Conservation (phyloP, 2,113 vertebrate species). For the Capricornis sumatraensis region DNA sequence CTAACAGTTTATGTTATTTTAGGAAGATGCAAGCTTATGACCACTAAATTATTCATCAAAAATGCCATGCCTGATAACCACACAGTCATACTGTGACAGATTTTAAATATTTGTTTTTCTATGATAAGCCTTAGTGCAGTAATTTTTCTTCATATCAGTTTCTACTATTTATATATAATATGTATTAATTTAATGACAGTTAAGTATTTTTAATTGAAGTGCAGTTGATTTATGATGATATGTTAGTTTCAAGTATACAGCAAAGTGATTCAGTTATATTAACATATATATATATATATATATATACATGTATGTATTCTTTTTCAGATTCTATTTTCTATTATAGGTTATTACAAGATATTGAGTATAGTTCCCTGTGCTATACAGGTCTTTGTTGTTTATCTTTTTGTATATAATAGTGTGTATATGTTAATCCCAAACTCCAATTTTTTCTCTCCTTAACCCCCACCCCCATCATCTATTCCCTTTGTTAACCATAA, state of each 20-base stretch:
- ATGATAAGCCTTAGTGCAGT: not conserved
- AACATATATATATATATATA: not conserved
- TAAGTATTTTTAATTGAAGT: not conserved
- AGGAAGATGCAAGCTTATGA: not conserved
- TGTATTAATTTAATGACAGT: slow-evolving; percentile 25
- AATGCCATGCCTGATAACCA: slow-evolving; percentile 45
- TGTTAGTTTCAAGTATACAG: not conserved
- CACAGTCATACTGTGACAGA: not conserved
- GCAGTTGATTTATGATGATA: not conserved
- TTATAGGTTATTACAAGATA: not conserved
- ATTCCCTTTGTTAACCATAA: not conserved
- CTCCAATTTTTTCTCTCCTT: not conserved
- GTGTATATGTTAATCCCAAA: not conserved
- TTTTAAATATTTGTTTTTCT: slow-evolving; percentile 59
- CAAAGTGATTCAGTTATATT: not conserved
- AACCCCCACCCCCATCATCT: not conserved
- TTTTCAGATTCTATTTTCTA: not conserved
- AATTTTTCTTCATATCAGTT: slow-evolving; percentile 19
- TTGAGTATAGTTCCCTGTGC: not conserved
- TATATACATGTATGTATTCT: not conserved
- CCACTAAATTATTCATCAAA: slow-evolving; percentile 56
- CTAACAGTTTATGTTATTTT: not conserved
- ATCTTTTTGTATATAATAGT: not conserved
- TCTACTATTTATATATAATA: not conserved
- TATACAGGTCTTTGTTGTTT: not conserved